Evolutionary conservation across 2,113 vertebrate genomes (phyloP).

Genomic region (Gopherus flavomarginatus): DNA sequence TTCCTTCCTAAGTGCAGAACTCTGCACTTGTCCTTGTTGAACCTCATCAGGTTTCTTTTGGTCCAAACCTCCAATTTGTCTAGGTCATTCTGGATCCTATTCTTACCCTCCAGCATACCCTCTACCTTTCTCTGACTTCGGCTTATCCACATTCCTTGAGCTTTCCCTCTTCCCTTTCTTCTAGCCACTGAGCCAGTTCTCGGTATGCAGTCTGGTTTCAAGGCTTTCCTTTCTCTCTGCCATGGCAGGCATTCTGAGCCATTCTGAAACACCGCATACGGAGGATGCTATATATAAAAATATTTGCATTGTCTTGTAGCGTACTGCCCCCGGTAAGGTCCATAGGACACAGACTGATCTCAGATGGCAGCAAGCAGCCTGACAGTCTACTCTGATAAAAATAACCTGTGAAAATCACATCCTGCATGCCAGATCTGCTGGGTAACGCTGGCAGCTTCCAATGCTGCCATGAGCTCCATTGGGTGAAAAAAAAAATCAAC

Average conservation of each 20-base stretch:
- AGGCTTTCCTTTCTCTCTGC: background rate
- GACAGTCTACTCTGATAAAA: constrained; percentile 28
- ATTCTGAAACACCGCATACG: fast-evolving
- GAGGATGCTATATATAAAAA: constrained; percentile 34
- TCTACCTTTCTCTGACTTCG: background rate
- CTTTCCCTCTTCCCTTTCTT: background rate
- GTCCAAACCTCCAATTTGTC: too few relatives aligned
- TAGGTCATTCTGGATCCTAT: too few relatives aligned
- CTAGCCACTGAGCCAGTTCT: background rate
- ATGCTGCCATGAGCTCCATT: background rate
- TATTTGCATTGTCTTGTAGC: background rate
- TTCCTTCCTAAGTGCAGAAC: too few relatives aligned
- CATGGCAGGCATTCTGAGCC: background rate
- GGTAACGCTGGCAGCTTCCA: background rate
- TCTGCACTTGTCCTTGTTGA: too few relatives aligned
- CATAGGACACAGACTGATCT: background rate
- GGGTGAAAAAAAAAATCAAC: background rate
- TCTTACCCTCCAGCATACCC: too few relatives aligned
- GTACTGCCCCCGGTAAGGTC: background rate
- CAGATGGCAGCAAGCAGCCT: background rate
- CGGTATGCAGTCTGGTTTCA: background rate
- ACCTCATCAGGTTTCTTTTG: too few relatives aligned
- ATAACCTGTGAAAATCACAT: background rate
- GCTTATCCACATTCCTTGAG: fast-evolving
- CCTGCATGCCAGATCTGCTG: background rate